A percentile compares a stretch with the other conserved stretches of the same genome.
These are phyloP conservation scores for Sphinx pinastri DNA, from an alignment of 2,888 invertebrate species.

Conservation along the genomic window DNA sequence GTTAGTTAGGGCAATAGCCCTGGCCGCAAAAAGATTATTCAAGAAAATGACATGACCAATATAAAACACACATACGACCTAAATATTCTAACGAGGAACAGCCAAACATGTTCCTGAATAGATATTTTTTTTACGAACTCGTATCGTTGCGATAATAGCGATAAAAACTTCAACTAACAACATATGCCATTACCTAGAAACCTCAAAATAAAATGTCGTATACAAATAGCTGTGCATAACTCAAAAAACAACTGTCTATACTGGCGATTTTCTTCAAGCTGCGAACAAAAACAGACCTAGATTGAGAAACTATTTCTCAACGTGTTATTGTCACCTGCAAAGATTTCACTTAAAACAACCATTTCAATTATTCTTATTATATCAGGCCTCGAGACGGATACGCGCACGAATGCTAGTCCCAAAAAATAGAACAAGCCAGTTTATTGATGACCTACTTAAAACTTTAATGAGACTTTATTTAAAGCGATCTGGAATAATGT, in stretches of 20 bases:
- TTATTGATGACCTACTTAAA: neutral
- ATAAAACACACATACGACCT: no score
- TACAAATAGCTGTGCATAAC: neutral
- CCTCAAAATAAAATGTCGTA: no score
- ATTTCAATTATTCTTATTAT: conserved; percentile 10
- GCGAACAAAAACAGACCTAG: neutral
- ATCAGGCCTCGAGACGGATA: conserved; percentile 14
- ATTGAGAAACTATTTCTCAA: conserved; percentile 7
- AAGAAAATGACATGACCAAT: neutral
- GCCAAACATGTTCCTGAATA: neutral
- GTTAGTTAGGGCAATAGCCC: no score
- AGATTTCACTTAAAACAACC: neutral
- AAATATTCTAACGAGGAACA: conserved; percentile 4
- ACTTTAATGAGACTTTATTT: neutral
- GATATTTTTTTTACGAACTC: conserved; percentile 6
- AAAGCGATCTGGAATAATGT: neutral
- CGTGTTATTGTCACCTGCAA: neutral
- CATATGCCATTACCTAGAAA: no score
- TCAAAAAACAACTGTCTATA: neutral
- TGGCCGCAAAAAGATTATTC: neutral
- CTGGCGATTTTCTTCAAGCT: neutral
- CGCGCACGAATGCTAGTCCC: neutral
- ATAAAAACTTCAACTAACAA: neutral
- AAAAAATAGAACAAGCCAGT: neutral
- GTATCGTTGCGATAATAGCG: neutral